Evolutionary conservation across 23 tunicate genomes (phyloP).

Genomic region (Styela clava): DNA sequence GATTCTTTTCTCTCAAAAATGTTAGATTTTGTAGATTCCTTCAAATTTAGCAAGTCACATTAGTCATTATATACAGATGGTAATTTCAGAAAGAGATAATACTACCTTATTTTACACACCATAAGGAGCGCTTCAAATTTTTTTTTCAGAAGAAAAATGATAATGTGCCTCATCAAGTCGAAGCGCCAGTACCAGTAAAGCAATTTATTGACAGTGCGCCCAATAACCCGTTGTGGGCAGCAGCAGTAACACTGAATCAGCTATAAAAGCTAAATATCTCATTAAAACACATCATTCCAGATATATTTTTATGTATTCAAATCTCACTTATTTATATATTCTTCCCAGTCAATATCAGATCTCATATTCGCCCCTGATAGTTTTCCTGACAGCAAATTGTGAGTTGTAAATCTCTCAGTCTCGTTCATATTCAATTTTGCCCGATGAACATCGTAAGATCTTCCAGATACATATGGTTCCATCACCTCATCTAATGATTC

Average conservation of each 20-base stretch:
- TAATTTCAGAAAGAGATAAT: too few relatives aligned
- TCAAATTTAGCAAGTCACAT: too few relatives aligned
- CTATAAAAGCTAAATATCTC: not conserved
- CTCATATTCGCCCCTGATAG: conserved; percentile 4
- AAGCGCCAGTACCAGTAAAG: too few relatives aligned
- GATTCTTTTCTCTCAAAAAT: too few relatives aligned
- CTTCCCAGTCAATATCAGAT: conserved; percentile 61
- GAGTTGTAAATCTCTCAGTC: conserved; percentile 59
- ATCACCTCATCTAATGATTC: conserved; percentile 35
- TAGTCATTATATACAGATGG: too few relatives aligned
- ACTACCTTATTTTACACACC: too few relatives aligned
- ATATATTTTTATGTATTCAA: not conserved
- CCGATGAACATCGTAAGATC: conserved; percentile 60
- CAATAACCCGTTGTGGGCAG: too few relatives aligned
- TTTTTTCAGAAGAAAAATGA: not conserved
- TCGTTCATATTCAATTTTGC: conserved; percentile 81
- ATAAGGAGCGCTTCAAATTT: too few relatives aligned
- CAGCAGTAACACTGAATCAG: too few relatives aligned
- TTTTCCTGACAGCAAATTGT: conserved; percentile 11
- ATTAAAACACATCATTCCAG: not conserved
- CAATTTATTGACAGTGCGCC: too few relatives aligned
- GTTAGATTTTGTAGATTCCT: too few relatives aligned
- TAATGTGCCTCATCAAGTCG: not conserved
- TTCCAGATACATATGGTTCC: conserved; percentile 28
- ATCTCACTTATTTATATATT: conserved; percentile 47